Evolutionary conservation across 2,113 vertebrate species (phyloP).

Genomic region (Indicator maculatus): DNA sequence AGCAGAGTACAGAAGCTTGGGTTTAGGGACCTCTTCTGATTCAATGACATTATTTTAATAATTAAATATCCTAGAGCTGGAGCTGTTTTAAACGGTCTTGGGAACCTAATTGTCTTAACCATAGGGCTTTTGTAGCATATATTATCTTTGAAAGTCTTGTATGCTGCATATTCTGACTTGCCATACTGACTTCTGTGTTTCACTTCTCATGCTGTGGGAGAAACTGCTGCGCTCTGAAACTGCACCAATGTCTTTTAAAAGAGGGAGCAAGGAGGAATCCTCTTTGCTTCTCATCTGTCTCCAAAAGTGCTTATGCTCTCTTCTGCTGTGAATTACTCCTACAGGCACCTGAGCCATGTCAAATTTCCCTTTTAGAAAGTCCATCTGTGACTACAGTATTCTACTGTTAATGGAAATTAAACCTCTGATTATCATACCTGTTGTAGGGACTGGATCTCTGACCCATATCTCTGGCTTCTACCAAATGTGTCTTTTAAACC

Average conservation of each 20-base stretch:
- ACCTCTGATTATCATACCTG: neutral
- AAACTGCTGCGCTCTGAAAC: neutral
- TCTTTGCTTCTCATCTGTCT: neutral
- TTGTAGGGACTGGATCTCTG: neutral
- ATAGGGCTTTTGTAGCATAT: neutral
- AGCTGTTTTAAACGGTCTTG: constrained; percentile 8
- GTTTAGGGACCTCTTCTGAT: constrained; percentile 41
- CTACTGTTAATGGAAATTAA: neutral
- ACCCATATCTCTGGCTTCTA: neutral
- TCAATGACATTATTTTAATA: constrained; percentile 28
- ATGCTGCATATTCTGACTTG: neutral
- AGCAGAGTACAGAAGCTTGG: neutral
- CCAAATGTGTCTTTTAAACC: neutral
- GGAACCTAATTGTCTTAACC: neutral
- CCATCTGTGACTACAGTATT: neutral
- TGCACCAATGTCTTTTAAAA: neutral
- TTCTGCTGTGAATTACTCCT: neutral
- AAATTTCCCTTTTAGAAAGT: neutral
- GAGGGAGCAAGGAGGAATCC: neutral
- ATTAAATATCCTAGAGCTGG: constrained; percentile 36
- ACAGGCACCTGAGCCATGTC: neutral
- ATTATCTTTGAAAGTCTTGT: neutral
- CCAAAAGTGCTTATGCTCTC: neutral
- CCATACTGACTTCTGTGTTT: neutral
- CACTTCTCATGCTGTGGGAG: accelerated